Evolutionary conservation across 1,140 invertebrate genomes (phyloP), one percentile per base, ranked within the genome.

Genomic region (Pogonomyrmex californicus): DNA sequence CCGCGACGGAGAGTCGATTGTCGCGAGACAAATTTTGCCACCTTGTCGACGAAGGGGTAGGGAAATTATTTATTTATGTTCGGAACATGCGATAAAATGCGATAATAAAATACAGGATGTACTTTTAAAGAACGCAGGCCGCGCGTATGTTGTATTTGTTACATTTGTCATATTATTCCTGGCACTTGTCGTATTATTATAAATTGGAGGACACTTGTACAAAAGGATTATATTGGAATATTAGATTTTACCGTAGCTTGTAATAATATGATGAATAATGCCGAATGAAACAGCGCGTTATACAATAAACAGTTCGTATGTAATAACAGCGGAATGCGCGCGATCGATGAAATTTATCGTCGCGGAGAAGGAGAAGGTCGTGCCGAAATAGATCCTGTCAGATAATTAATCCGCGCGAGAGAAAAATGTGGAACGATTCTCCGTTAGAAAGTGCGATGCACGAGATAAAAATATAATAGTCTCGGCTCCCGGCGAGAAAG

Each of bases 401-500:
- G 58, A 83, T 83, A 73, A 73, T 83, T 83, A 38, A 60, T 83
- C n/a, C 23, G 33, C 41, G 63, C 78, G 79, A 10, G n/a, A 79
- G 30, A 83, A 73, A 73, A 60, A 73, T 83, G 66, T 49, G 0
- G 54, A 30, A 38, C 79, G 47, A 38, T 58, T 47, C 23, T 23
- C 79, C 79, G 79, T 83, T 83, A 83, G 79, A 83, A 83, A 83
- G 79, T 75, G 68, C 54, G 79, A 83, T 75, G 68, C 68, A 9
- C 30, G 54, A 73, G 79, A 83, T 83, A 83, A 83, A 73, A 83
- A 60, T 73, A 60, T 60, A 75, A 83, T 47, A 82, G 66, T n/a
- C 23, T 17, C 78, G 66, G 54, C 30, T 75, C 54, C n/a, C 68
- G 68, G 41, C 54, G 79, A 60, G 54, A 75, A 73, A 56, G 71